Percentiles rank a stretch among this genome's conserved stretches.
phyloP scores from a whole-genome alignment of 2,113 vertebrate genomes.

The Scortum barcoo region DNA sequence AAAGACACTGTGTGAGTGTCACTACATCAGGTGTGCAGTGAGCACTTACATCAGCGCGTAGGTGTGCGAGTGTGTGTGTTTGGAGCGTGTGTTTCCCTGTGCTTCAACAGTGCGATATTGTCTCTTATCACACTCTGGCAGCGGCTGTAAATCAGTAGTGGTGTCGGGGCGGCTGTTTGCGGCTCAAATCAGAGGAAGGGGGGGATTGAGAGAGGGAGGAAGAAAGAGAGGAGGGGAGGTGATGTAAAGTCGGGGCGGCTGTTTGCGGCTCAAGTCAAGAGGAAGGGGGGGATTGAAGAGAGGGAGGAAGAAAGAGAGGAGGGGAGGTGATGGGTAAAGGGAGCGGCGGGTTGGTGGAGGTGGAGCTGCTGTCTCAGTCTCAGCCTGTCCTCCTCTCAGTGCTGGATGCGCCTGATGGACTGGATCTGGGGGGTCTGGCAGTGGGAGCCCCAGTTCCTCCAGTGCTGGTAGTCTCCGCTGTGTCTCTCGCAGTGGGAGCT shows the following conservation, averaged over 20 bases:
- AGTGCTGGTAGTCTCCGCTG: slow-evolving; percentile 88
- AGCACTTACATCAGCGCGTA: slow-evolving; percentile 22
- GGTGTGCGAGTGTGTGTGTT: slow-evolving; percentile 45
- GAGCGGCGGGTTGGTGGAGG: slow-evolving; percentile 3
- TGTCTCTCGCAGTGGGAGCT: slow-evolving; percentile 88
- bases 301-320: slow-evolving; percentile 37
- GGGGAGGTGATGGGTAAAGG: slow-evolving; percentile 21
- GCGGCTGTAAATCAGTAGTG: slow-evolving; percentile 64
- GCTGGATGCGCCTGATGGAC: slow-evolving; percentile 88
- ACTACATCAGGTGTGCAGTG: too few species aligned
- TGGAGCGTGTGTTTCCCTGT: slow-evolving; percentile 68
- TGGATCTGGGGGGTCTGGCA: slow-evolving; percentile 89
- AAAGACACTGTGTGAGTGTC: slow-evolving; percentile 74
- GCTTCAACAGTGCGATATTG: slow-evolving; percentile 76
- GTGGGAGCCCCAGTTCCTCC: slow-evolving; percentile 88
- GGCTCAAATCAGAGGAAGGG: slow-evolving; percentile 63
- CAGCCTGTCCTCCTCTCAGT: slow-evolving; percentile 74
- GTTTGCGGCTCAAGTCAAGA: slow-evolving; percentile 61
- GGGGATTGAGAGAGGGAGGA: slow-evolving; percentile 46
- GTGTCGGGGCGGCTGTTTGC: slow-evolving; percentile 60
- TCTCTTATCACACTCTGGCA: slow-evolving; percentile 78
- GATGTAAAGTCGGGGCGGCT: background rate
- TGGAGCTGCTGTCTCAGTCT: slow-evolving; percentile 64
- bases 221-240: slow-evolving; percentile 32
- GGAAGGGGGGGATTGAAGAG: slow-evolving; percentile 54